Percentiles rank a stretch among this genome's conserved stretches.
phyloP scores from a whole-genome alignment of 2,888 invertebrate species.

The Chloromyia formosa region DNA sequence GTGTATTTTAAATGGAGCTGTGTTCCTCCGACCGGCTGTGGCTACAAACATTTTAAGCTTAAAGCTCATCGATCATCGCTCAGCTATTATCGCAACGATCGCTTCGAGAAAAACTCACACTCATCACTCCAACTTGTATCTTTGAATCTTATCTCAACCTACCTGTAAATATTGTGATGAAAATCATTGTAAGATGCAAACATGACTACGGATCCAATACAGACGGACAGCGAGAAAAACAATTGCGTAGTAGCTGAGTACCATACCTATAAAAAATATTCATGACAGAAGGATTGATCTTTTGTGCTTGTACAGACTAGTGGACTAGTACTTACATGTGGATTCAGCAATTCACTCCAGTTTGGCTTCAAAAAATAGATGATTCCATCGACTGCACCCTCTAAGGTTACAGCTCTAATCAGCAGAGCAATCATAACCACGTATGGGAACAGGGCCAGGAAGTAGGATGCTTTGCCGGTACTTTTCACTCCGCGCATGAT shows the following conservation, averaged over 20 bases:
- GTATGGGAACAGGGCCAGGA: conserved; percentile 89
- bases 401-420: conserved; percentile 71
- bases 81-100: too few relatives aligned
- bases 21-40: too few relatives aligned
- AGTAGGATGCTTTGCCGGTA: conserved; percentile 85
- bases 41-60: too few relatives aligned
- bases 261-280: conserved; percentile 75
- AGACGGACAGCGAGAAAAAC: conserved; percentile 80
- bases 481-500: conserved; percentile 79
- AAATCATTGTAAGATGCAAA: conserved; percentile 81
- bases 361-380: conserved; percentile 81
- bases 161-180: conserved; percentile 75
- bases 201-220: conserved; percentile 80
- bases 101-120: too few relatives aligned
- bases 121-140: too few relatives aligned
- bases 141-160: too few relatives aligned
- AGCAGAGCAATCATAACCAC: conserved; percentile 79
- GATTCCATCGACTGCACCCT: conserved; percentile 79
- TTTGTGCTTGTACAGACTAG: background rate
- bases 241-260: conserved; percentile 82
- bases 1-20: too few relatives aligned
- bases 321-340: conserved; percentile 66
- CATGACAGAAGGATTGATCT: too few relatives aligned
- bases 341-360: conserved; percentile 77
- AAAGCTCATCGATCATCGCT: too few relatives aligned